Conservation (phyloP, 2,888 invertebrate species). For the Heliconius ethilla region DNA sequence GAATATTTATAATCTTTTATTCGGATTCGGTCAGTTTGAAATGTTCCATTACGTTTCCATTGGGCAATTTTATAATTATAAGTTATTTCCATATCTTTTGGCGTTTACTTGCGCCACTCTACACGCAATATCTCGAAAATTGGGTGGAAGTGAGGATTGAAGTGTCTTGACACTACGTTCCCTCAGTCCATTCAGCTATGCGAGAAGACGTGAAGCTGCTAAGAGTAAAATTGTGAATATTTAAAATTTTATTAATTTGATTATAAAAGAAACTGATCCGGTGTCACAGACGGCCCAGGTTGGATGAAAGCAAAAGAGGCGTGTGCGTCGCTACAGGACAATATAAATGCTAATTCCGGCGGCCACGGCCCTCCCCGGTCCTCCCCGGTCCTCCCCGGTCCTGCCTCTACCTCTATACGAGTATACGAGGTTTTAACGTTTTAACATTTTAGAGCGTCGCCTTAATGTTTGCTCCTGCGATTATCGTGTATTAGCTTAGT, state of each 20-base stretch:
- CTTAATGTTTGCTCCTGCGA: conserved; percentile 50
- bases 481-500: conserved; percentile 49
- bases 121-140: too few species aligned
- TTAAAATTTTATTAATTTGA: not conserved
- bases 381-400: conserved; percentile 26
- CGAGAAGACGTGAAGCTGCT: too few species aligned
- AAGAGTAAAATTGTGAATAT: not conserved
- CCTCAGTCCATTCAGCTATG: too few species aligned
- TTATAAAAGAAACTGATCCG: conserved; percentile 18
- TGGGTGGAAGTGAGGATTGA: too few species aligned
- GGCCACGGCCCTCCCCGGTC: conserved; percentile 21
- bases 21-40: too few species aligned
- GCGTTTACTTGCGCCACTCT: too few species aligned
- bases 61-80: too few species aligned
- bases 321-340: conserved; percentile 45
- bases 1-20: too few species aligned
- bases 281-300: conserved; percentile 32
- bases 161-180: too few species aligned
- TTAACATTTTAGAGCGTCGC: conserved; percentile 34
- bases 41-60: too few species aligned
- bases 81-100: too few species aligned
- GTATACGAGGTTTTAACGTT: conserved; percentile 55
- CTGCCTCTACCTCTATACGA: conserved; percentile 33
- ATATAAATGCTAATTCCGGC: conserved; percentile 47
- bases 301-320: conserved; percentile 39